Percentiles rank a stretch among this genome's conserved stretches.
Evolutionary conservation across 2,797 vertebrate genomes (phyloP).

Genomic region (Sus cebifrons): DNA sequence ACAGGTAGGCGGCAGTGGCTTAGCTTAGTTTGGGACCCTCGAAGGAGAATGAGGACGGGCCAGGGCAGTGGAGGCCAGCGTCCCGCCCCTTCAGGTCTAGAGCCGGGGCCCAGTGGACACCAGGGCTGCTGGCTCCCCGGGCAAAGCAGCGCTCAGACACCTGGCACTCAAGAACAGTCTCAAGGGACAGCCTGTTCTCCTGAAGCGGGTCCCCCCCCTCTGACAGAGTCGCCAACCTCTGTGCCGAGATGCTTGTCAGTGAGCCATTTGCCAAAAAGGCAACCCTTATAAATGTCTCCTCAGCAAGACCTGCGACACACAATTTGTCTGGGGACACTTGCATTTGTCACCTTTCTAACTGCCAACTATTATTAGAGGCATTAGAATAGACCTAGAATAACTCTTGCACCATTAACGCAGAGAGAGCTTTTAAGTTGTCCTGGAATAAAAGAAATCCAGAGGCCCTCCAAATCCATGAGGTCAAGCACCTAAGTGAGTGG

Average conservation of each 20-base stretch:
- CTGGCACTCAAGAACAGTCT: not conserved
- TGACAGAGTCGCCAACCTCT: not conserved
- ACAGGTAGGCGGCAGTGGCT: not conserved
- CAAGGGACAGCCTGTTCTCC: not conserved
- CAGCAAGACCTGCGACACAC: not conserved
- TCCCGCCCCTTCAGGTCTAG: not conserved
- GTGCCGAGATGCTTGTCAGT: slow-evolving; percentile 40
- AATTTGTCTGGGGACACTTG: slow-evolving; percentile 67
- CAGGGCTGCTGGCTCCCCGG: not conserved
- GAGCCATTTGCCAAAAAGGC: slow-evolving; percentile 56
- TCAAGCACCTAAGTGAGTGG: slow-evolving; percentile 65
- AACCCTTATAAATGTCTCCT: slow-evolving; percentile 62
- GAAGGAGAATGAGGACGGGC: not conserved
- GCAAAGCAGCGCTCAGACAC: not conserved
- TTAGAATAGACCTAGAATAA: slow-evolving; percentile 76
- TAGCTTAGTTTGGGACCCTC: not conserved
- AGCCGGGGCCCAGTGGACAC: not conserved
- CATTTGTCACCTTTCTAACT: slow-evolving; percentile 77
- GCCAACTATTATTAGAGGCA: slow-evolving; percentile 72
- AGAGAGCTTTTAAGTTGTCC: slow-evolving; percentile 80
- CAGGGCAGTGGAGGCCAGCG: not conserved
- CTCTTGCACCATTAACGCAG: slow-evolving; percentile 77
- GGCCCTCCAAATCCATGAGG: slow-evolving; percentile 65
- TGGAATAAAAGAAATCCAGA: slow-evolving; percentile 74
- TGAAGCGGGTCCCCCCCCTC: not conserved